Conservation (phyloP, 2,797 vertebrate species). For the Saguinus oedipus region DNA sequence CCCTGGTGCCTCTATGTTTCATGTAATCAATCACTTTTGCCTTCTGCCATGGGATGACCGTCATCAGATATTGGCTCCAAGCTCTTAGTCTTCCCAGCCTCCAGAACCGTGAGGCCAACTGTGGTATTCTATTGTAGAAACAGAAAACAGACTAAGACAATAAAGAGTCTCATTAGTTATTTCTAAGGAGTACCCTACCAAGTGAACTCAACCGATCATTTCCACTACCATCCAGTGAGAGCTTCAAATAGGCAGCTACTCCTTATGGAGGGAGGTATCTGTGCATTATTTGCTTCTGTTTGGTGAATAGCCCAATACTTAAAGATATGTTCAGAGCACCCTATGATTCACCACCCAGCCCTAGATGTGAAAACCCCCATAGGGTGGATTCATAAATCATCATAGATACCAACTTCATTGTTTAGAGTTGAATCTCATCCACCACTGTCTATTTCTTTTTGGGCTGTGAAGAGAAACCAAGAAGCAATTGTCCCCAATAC, state of each 20-base stretch:
- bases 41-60: background rate
- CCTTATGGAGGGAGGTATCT: background rate
- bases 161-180: background rate
- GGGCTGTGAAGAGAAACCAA: background rate
- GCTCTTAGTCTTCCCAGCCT: background rate
- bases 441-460: background rate
- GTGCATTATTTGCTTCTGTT: background rate
- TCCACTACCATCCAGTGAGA: background rate
- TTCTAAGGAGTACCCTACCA: background rate
- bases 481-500: background rate
- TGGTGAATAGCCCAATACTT: background rate
- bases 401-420: background rate
- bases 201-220: background rate
- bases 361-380: background rate
- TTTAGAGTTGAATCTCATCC: background rate
- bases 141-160: background rate
- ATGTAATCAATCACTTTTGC: background rate
- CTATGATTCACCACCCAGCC: background rate
- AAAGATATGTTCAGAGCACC: background rate
- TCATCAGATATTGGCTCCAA: background rate
- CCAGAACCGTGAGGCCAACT: background rate
- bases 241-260: background rate
- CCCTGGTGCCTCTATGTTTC: background rate
- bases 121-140: background rate
- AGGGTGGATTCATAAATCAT: background rate